Percentiles rank a stretch among this genome's conserved stretches.
Conservation (phyloP, 1,140 invertebrate genomes). For the Littorina saxatilis region DNA sequence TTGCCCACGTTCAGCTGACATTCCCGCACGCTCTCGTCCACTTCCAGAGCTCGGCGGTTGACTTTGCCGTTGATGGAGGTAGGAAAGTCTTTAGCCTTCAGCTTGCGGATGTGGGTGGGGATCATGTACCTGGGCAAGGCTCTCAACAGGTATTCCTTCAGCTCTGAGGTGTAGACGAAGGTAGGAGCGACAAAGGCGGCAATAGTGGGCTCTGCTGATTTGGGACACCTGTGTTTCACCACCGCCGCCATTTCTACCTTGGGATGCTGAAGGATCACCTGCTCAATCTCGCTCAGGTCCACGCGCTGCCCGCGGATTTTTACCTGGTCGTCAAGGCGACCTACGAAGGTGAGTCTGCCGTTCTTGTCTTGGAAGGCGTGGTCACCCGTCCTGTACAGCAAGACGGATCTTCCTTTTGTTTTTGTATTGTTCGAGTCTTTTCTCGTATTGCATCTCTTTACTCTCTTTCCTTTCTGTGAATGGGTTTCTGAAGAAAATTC, state of each 20-base stretch:
- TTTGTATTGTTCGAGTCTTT: too few relatives aligned
- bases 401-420: not conserved
- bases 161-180: constrained; percentile 53
- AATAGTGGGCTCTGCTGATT: constrained; percentile 44
- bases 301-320: constrained; percentile 61
- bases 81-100: constrained; percentile 53
- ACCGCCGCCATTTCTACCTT: constrained; percentile 59
- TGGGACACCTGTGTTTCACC: constrained; percentile 51
- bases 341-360: constrained; percentile 57
- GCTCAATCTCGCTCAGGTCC: constrained; percentile 61
- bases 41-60: constrained; percentile 52
- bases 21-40: constrained; percentile 55
- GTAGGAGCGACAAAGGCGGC: constrained; percentile 56
- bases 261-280: constrained; percentile 57
- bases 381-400: constrained; percentile 61
- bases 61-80: constrained; percentile 60
- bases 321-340: constrained; percentile 59
- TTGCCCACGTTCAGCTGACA: constrained; percentile 34
- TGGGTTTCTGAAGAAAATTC: too few relatives aligned
- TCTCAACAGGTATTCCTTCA: constrained; percentile 54
- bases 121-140: constrained; percentile 61
- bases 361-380: constrained; percentile 52
- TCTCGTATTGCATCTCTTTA: too few relatives aligned
- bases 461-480: too few relatives aligned
- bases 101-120: constrained; percentile 54